Conservation (phyloP, 2,888 invertebrate species). For the Sphinx pinastri region DNA sequence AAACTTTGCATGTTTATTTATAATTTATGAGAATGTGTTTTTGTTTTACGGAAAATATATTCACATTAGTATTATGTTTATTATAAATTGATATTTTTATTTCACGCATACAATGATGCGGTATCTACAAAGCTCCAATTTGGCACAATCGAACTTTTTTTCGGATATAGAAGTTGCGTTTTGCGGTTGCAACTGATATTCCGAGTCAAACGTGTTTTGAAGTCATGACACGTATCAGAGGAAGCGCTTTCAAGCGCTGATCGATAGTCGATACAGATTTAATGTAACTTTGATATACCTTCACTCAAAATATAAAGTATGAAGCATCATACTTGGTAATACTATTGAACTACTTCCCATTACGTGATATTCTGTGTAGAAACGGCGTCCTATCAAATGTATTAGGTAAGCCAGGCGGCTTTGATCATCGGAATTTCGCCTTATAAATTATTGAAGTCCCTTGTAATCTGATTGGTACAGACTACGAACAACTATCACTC, state of each 20-base stretch:
- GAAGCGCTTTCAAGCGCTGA: neutral
- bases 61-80: too few relatives aligned
- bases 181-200: neutral
- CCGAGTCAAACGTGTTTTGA: neutral
- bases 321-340: slow-evolving; percentile 13
- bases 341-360: slow-evolving; percentile 8
- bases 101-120: too few relatives aligned
- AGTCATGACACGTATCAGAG: neutral
- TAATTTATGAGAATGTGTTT: too few relatives aligned
- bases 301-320: neutral
- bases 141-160: too few relatives aligned
- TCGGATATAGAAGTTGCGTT: neutral
- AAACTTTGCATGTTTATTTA: too few relatives aligned
- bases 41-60: too few relatives aligned
- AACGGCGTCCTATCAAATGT: neutral
- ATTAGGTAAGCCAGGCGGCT: neutral
- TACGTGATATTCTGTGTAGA: slow-evolving; percentile 3
- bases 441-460: slow-evolving; percentile 44
- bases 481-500: slow-evolving; percentile 34
- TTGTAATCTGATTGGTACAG: slow-evolving; percentile 42
- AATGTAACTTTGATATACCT: slow-evolving; percentile 1
- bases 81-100: too few relatives aligned
- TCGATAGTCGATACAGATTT: neutral
- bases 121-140: too few relatives aligned
- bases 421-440: slow-evolving; percentile 30